Evolutionary conservation across 2,113 vertebrate species (phyloP).

Genomic region (Acrocephalus kingi): DNA sequence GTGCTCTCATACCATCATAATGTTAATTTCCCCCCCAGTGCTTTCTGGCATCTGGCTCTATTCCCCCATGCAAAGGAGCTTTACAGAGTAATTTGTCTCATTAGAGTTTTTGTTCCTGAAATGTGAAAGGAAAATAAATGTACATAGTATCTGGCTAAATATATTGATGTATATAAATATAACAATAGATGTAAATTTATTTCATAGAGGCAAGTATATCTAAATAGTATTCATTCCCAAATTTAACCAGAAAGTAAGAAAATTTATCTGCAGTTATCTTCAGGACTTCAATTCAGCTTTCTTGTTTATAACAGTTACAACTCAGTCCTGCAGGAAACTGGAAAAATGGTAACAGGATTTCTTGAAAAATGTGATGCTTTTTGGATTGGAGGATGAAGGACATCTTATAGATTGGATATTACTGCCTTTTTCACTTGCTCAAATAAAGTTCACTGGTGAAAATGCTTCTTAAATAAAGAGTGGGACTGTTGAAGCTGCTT

Average conservation of each 20-base stretch:
- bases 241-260: not conserved
- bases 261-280: not conserved
- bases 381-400: not conserved
- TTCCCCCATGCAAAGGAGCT: constrained; percentile 22
- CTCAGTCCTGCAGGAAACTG: not conserved
- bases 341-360: not conserved
- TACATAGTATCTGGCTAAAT: not conserved
- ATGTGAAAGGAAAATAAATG: not conserved
- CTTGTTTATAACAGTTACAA: not conserved
- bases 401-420: not conserved
- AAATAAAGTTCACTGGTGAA: not conserved
- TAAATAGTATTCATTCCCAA: not conserved
- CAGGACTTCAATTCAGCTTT: not conserved
- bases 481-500: not conserved
- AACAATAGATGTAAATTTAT: not conserved
- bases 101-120: constrained; percentile 6
- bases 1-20: not conserved
- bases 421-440: not conserved
- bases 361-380: not conserved
- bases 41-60: constrained; percentile 48
- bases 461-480: not conserved
- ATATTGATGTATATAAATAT: not conserved
- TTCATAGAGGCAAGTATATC: not conserved
- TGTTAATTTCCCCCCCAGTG: constrained; percentile 32
- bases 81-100: constrained; percentile 19